These are phyloP conservation scores for Microchirus variegatus DNA, from an alignment of 2,797 vertebrate genomes.

Conservation along the genomic window DNA sequence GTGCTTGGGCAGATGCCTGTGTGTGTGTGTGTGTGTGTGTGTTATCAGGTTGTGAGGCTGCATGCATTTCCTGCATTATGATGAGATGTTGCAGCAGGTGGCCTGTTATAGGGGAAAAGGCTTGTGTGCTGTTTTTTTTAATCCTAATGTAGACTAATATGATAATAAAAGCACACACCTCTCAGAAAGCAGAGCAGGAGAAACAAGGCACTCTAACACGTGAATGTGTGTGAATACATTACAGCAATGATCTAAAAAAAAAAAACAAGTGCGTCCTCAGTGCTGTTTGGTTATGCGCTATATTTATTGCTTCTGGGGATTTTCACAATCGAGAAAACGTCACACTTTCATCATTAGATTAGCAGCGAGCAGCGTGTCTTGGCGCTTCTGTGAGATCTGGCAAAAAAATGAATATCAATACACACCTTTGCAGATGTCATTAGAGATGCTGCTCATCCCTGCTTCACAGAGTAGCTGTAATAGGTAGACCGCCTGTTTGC, in stretches of 20 bases:
- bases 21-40: conserved; percentile 13
- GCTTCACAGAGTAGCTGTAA: too few species aligned
- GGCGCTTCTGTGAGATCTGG: too few species aligned
- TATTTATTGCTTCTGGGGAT: conserved; percentile 25
- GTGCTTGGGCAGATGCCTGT: conserved; percentile 58
- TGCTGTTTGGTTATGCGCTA: conserved; percentile 26
- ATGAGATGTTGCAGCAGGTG: conserved; percentile 65
- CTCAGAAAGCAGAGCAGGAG: conserved; percentile 31
- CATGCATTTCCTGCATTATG: conserved; percentile 70
- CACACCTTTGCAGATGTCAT: too few species aligned
- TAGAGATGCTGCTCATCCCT: too few species aligned
- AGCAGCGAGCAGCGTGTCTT: conserved; percentile 1
- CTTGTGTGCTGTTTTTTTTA: conserved; percentile 47
- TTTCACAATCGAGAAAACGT: conserved; percentile 3
- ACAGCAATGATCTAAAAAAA: conserved; percentile 27
- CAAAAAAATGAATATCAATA: too few species aligned
- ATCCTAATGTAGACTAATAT: conserved; percentile 65
- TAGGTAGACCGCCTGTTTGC: too few species aligned
- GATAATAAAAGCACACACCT: conserved; percentile 56
- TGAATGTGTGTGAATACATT: conserved; percentile 50
- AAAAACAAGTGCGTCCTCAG: conserved; percentile 5
- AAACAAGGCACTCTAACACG: conserved; percentile 35
- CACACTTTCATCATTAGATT: conserved; percentile 28
- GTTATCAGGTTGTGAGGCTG: conserved; percentile 53
- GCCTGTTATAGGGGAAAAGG: conserved; percentile 34